Base-by-base conservation (phyloP, 92 coral and sea anemone genomes). In the Palythoa heliodiscus region DNA sequence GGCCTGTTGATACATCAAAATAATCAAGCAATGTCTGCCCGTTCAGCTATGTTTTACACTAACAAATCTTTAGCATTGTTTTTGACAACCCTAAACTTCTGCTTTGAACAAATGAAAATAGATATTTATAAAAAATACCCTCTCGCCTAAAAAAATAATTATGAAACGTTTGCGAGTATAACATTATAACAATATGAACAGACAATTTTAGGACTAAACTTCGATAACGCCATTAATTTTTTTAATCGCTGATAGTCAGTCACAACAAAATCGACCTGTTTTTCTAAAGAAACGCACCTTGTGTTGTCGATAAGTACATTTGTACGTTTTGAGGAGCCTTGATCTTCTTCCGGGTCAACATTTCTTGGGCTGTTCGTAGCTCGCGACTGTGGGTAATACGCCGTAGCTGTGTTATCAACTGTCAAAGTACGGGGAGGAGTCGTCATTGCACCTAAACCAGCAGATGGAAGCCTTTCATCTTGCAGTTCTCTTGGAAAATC, bases 361-460 rank as follows among this genome's bases (percentile, higher is more conserved):
- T 43, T 77, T 83, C 74, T 81, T 9, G 58, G 76, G 29, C 82
- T 87, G 54, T 86, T 71, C 11, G 38, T 82, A 0, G 89, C 76
- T 70, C 89, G 86, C n/a, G 89, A 79, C 67, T 89, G 92, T 22
- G 93, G 94, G 84, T 94, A 96, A 78, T 91, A 87, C 0, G 98
- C 98, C 0, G 98, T 94, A 12, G 92, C 87, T 55, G 99, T 88
- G 61, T 96, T 95, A 80, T 94, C 98, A 15, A 96, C 98, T 0
- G 99, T 96, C 75, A 96, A 75, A 35, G 98, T 96, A 40, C 99
- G 84, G 47, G 99, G 99, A 0, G 99, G 99, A 52, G 99, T 96
- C 16, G 81, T 73, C 99, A 96, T 96, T 48, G 95, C 93, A 29
- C 99, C 95, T 92, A 91, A 86, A 60, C 91, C 90, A 48, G 87